These are phyloP conservation scores for Melinaea menophilus DNA, from an alignment of 2,888 invertebrate species.

Conservation along the genomic window DNA sequence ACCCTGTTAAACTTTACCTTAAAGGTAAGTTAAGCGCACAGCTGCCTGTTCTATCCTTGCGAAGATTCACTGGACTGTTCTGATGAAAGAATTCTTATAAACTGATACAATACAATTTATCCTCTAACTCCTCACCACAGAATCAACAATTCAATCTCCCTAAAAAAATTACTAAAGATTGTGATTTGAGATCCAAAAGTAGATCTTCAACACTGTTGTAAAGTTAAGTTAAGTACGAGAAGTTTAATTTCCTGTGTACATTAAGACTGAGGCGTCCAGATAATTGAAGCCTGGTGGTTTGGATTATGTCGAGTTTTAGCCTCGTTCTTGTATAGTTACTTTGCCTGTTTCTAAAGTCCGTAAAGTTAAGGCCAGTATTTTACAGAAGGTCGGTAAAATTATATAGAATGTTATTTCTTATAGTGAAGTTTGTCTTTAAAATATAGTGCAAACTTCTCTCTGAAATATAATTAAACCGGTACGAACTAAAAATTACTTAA, in stretches of 20 bases:
- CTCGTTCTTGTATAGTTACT: conserved; percentile 48
- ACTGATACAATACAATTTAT: too few species aligned
- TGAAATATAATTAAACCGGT: conserved; percentile 17
- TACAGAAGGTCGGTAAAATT: conserved; percentile 52
- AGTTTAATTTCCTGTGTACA: conserved; percentile 49
- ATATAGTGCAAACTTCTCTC: conserved; percentile 28
- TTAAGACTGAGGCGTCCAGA: conserved; percentile 37
- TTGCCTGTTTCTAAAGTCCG: conserved; percentile 42
- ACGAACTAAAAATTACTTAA: conserved; percentile 3
- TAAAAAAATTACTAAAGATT: too few species aligned
- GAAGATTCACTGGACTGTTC: too few species aligned
- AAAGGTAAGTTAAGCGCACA: too few species aligned
- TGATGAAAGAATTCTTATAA: too few species aligned
- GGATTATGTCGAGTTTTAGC: conserved; percentile 52
- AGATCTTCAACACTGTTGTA: too few species aligned
- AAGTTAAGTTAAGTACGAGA: too few species aligned
- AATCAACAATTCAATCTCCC: too few species aligned
- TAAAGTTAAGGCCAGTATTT: conserved; percentile 43
- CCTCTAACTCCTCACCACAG: too few species aligned
- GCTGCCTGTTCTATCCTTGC: too few species aligned
- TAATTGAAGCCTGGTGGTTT: conserved; percentile 51
- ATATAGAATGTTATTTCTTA: conserved; percentile 47
- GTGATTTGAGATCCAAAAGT: too few species aligned
- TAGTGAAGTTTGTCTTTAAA: conserved; percentile 44
- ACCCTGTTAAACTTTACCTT: too few species aligned